These are phyloP conservation scores for Odontophorus gujanensis DNA, from an alignment of 2,113 vertebrate species.

Conservation along the genomic window DNA sequence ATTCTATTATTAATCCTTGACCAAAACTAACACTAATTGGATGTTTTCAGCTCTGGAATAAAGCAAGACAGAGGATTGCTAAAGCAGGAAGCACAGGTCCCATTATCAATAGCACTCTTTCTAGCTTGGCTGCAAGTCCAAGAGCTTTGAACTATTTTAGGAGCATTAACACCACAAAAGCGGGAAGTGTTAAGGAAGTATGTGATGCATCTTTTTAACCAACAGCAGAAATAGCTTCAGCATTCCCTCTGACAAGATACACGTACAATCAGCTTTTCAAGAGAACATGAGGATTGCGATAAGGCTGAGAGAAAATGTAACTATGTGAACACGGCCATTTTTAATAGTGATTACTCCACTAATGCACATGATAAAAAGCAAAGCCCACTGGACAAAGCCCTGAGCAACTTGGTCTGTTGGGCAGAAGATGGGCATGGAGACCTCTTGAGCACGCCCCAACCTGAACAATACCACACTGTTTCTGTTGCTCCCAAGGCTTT, in stretches of 20 bases:
- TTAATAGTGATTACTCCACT: neutral
- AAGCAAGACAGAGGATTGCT: neutral
- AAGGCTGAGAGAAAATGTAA: neutral
- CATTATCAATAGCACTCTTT: neutral
- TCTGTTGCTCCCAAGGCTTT: neutral
- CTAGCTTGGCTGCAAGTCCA: neutral
- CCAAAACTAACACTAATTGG: neutral
- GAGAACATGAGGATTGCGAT: slow-evolving; percentile 20
- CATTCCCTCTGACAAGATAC: slow-evolving; percentile 50
- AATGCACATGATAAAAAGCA: neutral
- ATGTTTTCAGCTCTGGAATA: neutral
- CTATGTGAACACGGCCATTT: slow-evolving; percentile 3
- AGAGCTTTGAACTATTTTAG: slow-evolving; percentile 59
- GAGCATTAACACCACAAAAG: slow-evolving; percentile 44
- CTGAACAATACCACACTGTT: neutral
- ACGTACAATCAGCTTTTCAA: slow-evolving; percentile 50
- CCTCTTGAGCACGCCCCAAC: rapidly evolving
- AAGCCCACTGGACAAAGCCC: neutral
- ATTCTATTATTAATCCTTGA: neutral
- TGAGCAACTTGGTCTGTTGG: neutral
- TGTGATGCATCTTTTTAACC: slow-evolving; percentile 36
- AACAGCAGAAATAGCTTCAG: slow-evolving; percentile 53
- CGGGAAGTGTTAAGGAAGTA: slow-evolving; percentile 25
- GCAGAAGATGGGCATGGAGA: neutral
- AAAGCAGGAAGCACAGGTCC: neutral